A percentile compares a stretch with the other conserved stretches of the same genome.
Conservation (phyloP, 2,113 vertebrate genomes). For the Tauraco erythrolophus region DNA sequence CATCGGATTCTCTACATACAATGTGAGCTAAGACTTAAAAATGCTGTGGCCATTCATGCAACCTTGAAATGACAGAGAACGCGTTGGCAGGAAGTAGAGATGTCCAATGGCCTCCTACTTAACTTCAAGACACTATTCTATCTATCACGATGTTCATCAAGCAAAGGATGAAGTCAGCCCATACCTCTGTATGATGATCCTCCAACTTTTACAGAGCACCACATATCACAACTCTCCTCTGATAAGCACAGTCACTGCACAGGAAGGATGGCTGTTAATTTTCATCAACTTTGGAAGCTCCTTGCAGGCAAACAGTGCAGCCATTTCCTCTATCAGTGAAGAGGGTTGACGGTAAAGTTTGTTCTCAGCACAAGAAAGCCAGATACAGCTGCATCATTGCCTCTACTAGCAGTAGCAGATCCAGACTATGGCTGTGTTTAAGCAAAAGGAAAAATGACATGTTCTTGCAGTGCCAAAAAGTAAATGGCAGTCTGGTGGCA, state of each 20-base stretch:
- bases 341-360: not conserved
- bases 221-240: not conserved
- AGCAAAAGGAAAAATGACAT: not conserved
- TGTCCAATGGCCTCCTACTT: not conserved
- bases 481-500: slow-evolving; percentile 32
- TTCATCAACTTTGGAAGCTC: not conserved
- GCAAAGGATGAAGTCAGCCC: not conserved
- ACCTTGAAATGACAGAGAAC: not conserved
- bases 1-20: not conserved
- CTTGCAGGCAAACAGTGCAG: not conserved
- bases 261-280: not conserved
- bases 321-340: not conserved
- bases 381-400: not conserved
- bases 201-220: not conserved
- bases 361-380: not conserved
- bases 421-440: not conserved
- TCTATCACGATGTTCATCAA: not conserved
- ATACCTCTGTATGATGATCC: not conserved
- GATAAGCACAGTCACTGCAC: not conserved
- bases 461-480: not conserved
- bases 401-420: not conserved
- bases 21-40: not conserved
- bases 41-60: not conserved
- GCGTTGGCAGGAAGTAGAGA: not conserved
- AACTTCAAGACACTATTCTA: not conserved